Conservation (phyloP, 2,113 vertebrate species). For the Bolborhynchus lineola region DNA sequence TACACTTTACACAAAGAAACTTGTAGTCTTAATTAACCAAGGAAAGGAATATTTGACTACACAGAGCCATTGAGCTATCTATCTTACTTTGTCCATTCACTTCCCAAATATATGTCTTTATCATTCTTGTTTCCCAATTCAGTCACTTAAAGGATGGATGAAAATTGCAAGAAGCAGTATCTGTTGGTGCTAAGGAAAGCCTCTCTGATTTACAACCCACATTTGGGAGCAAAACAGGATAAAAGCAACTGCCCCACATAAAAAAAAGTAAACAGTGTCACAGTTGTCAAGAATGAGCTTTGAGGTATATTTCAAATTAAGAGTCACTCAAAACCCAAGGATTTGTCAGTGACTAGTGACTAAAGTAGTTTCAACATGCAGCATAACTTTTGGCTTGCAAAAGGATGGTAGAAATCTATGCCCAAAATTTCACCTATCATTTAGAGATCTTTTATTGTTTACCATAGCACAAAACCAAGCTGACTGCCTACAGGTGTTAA, state of each 20-base stretch:
- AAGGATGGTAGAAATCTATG: not conserved
- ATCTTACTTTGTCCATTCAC: not conserved
- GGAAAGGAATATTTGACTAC: not conserved
- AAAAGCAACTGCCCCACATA: not conserved
- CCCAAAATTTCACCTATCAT: not conserved
- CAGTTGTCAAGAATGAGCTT: not conserved
- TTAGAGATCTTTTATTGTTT: not conserved
- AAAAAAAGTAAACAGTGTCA: not conserved
- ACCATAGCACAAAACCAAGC: not conserved
- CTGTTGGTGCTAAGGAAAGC: constrained; percentile 23
- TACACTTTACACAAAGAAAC: not conserved
- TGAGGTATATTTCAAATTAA: constrained; percentile 32
- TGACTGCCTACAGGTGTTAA: not conserved
- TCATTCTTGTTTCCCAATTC: constrained; percentile 11
- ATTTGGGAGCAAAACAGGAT: not conserved
- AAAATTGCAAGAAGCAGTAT: not conserved
- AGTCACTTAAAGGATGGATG: not conserved
- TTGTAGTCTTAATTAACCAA: constrained; percentile 4
- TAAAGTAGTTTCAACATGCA: not conserved
- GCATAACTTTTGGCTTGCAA: not conserved
- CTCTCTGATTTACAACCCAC: constrained; percentile 31
- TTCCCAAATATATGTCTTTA: not conserved
- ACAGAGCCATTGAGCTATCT: not conserved
- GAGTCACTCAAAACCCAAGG: not conserved
- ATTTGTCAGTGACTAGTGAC: not conserved